These are phyloP conservation scores for Alethe castanea DNA, from an alignment of 2,113 vertebrate genomes.

Conservation along the genomic window DNA sequence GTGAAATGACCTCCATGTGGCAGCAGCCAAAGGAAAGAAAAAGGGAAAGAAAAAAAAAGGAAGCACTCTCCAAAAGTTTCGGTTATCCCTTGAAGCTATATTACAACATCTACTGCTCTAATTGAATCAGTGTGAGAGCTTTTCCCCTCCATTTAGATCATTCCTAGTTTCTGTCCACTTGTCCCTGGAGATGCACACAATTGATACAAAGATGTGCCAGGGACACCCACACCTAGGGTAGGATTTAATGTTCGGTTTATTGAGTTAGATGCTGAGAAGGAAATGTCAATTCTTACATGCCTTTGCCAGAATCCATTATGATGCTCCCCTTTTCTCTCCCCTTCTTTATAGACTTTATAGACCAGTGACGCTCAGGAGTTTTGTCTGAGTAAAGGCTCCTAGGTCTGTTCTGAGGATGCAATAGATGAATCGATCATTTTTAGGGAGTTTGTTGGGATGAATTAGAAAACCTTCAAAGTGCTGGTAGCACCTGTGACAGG, in stretches of 20 bases:
- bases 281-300: background rate
- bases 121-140: conserved; percentile 73
- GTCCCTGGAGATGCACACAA: background rate
- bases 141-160: conserved; percentile 31
- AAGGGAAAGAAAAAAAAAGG: background rate
- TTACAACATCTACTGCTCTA: conserved; percentile 64
- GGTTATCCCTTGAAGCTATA: conserved; percentile 71
- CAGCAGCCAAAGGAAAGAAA: conserved; percentile 45
- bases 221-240: background rate
- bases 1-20: conserved; percentile 73
- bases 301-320: background rate
- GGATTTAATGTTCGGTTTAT: background rate
- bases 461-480: background rate
- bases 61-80: conserved; percentile 48
- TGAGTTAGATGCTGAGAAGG: background rate
- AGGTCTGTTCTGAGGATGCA: background rate
- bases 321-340: background rate
- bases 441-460: background rate
- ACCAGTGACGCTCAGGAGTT: background rate
- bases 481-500: background rate
- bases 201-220: background rate
- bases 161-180: conserved; percentile 24
- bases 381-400: background rate
- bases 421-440: background rate
- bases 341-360: background rate